phyloP scores from a whole-genome alignment of 2,113 vertebrate genomes.

The Arvicanthis niloticus region DNA sequence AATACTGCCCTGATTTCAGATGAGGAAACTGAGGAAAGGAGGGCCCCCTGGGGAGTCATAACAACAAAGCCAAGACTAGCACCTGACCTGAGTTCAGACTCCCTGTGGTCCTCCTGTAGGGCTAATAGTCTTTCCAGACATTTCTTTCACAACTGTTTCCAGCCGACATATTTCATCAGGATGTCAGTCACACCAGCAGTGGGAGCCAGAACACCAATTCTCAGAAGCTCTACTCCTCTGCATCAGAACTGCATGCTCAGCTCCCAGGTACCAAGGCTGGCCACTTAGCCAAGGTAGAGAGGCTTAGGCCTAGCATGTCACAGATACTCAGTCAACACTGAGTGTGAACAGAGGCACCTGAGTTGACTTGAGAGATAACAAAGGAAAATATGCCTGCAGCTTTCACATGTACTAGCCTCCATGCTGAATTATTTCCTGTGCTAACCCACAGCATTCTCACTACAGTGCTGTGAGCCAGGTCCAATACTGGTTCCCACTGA shows the following conservation, averaged over 20 bases:
- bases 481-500: background rate
- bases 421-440: background rate
- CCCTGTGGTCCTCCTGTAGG: background rate
- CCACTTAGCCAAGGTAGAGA: background rate
- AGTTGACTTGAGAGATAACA: background rate
- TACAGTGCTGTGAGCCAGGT: background rate
- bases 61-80: slow-evolving; percentile 32
- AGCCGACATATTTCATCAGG: slow-evolving; percentile 74
- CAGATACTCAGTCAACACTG: background rate
- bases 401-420: rapidly evolving
- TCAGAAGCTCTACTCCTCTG: background rate
- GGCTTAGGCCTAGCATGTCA: background rate
- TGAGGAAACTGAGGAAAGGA: slow-evolving; percentile 20
- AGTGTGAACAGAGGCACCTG: background rate
- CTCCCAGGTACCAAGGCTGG: background rate
- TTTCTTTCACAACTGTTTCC: slow-evolving; percentile 39
- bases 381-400: background rate
- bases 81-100: background rate
- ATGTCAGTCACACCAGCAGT: slow-evolving; percentile 80
- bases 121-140: slow-evolving; percentile 45
- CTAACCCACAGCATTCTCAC: background rate
- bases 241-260: background rate
- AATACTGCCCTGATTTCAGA: background rate
- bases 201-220: slow-evolving; percentile 79
- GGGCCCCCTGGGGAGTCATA: background rate